Evolutionary conservation across 92 coral and sea anemone species (phyloP), one percentile per base, ranked within the genome.

Genomic region (Chrysogorgia sp.): DNA sequence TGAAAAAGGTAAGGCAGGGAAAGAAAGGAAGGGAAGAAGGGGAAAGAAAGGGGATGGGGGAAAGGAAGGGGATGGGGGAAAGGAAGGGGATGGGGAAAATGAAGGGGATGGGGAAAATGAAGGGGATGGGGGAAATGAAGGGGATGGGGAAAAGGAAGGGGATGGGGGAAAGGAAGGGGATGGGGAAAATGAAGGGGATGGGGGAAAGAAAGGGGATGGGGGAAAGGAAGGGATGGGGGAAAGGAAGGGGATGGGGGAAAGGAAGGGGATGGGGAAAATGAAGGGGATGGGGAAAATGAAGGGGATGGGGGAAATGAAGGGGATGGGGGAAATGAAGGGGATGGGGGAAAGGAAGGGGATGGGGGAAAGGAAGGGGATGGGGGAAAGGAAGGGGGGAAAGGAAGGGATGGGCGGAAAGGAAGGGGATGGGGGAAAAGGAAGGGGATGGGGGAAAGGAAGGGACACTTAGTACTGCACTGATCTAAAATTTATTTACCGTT

Each of bases 401-500:
- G 12, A 0, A 23, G 28, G 34, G 23, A n/a, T 0, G 23, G 29
- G 23, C 5, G 67, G 10, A 10, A 35, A 7, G 20, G 31, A 13
- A 22, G 26, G 34, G 22, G 65, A 20, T 3, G 26, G 3, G 26
- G 65, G 10, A 2, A 20, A 58, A 0, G 65, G 25, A n/a, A 32
- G 33, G 64, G 26, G 25, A 58, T 0, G 30, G 34, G 22, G 1
- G 34, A 58, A 1, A 58, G 22, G 65, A 58, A 22, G 8, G 22
- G 12, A 53, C 17, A 33, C 50, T 13, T 63, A 63, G 26, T 30
- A 45, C 6, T 10, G 10, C 26, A 71, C 50, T 34, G 17, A 34
- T 0, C 40, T 3, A 35, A 30, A 4, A 31, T 47, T 47, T 47
- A 47, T 47, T 10, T 74, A 91, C 98, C 97, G 87, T 85, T 94